These are phyloP conservation scores for Simalia tracyae DNA, from an alignment of 2,797 vertebrate genomes.

Conservation along the genomic window DNA sequence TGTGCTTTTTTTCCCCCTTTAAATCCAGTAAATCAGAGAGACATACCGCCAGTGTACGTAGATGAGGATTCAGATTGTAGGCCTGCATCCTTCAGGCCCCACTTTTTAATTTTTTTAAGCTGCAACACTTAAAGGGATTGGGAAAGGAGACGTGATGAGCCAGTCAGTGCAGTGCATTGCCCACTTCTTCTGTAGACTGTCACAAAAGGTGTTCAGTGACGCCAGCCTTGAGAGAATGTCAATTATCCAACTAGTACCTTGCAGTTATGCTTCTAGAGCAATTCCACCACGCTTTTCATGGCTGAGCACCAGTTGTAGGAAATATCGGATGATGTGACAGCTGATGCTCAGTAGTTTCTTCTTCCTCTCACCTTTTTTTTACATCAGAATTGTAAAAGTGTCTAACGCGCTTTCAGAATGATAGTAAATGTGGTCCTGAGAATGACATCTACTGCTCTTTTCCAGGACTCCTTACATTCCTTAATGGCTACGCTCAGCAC, in stretches of 20 bases:
- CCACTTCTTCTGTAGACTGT: background rate
- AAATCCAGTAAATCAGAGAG: background rate
- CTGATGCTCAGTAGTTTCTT: too few species aligned
- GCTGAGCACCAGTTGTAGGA: background rate
- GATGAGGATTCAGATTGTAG: background rate
- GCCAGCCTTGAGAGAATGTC: background rate
- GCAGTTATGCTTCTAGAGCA: background rate
- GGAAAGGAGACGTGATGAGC: background rate
- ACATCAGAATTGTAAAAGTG: background rate
- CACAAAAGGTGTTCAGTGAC: background rate
- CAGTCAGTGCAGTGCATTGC: background rate
- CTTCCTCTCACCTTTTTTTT: background rate
- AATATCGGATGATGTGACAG: background rate
- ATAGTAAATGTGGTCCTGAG: background rate
- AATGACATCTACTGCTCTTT: conserved; percentile 25
- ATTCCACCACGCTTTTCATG: background rate
- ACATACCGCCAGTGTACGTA: background rate
- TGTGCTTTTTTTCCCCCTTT: background rate
- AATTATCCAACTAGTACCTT: background rate
- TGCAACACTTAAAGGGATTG: background rate
- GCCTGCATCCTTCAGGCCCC: background rate
- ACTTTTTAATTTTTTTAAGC: background rate
- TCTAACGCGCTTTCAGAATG: background rate
- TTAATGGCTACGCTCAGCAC: conserved; percentile 89
- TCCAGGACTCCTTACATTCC: conserved; percentile 90